Conservation (phyloP, 2,797 vertebrate genomes). For the Oryzias dopingdopingensis region DNA sequence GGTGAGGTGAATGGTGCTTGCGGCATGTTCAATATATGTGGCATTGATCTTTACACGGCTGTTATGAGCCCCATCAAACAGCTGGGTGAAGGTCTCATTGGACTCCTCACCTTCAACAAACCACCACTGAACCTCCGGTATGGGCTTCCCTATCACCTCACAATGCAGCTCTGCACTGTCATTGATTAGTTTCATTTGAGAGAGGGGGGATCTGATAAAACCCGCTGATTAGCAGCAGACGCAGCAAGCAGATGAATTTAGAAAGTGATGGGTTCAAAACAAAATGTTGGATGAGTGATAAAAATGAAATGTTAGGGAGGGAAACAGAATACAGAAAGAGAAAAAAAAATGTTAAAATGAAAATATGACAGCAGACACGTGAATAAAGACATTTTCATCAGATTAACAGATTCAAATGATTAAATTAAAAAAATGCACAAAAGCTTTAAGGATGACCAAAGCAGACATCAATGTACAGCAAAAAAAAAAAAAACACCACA, state of each 20-base stretch:
- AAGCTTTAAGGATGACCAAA: conserved; percentile 14
- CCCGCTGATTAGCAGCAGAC: conserved; percentile 76
- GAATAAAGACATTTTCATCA: conserved; percentile 21
- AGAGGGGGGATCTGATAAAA: conserved; percentile 88
- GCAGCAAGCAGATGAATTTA: conserved; percentile 29
- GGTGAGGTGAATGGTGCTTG: conserved; percentile 83
- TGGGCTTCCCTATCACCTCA: conserved; percentile 87
- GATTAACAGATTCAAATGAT: conserved; percentile 29
- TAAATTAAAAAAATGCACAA: conserved; percentile 21
- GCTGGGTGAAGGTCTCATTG: conserved; percentile 81
- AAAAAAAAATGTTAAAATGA: conserved; percentile 60
- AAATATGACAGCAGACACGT: conserved; percentile 57
- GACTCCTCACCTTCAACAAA: conserved; percentile 82
- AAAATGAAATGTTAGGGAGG: conserved; percentile 42
- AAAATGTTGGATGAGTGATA: conserved; percentile 51
- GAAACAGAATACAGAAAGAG: conserved; percentile 55
- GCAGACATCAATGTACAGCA: neutral
- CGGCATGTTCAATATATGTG: conserved; percentile 85
- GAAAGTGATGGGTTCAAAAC: conserved; percentile 32
- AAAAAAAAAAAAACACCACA: no score
- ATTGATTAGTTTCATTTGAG: conserved; percentile 80
- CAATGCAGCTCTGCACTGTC: conserved; percentile 85
- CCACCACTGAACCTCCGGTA: conserved; percentile 97
- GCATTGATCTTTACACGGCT: conserved; percentile 86
- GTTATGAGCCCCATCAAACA: conserved; percentile 87